Percentiles rank a stretch among this genome's conserved stretches.
These are phyloP conservation scores for Norana najaformis DNA, from an alignment of 2,888 invertebrate species.

Conservation along the genomic window DNA sequence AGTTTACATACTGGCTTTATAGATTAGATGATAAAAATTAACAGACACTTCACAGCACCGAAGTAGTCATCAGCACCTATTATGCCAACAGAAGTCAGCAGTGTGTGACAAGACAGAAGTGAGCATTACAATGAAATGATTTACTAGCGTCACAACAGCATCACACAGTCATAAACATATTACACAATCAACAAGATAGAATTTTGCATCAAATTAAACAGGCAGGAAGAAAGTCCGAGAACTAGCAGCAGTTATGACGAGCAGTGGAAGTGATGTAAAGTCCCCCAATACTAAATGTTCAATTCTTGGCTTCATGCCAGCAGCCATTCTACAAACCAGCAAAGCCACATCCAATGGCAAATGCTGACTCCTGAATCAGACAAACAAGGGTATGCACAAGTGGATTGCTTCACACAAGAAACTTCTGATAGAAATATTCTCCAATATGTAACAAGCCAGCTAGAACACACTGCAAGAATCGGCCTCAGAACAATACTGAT, in stretches of 20 bases:
- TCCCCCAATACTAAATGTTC: not conserved
- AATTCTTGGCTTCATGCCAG: not conserved
- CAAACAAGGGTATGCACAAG: too few relatives aligned
- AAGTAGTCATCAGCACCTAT: not conserved
- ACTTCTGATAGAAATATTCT: not conserved
- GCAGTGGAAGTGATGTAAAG: not conserved
- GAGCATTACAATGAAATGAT: too few relatives aligned
- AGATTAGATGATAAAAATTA: not conserved
- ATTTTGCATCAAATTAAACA: not conserved
- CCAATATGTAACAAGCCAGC: not conserved
- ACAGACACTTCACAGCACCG: not conserved
- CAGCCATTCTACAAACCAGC: not conserved
- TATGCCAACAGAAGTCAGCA: not conserved
- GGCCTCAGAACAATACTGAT: not conserved
- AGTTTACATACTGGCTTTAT: too few relatives aligned
- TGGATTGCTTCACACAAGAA: not conserved
- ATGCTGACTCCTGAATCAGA: not conserved
- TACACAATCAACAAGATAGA: not conserved
- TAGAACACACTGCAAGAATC: not conserved
- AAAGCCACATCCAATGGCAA: not conserved
- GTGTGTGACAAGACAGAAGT: not conserved
- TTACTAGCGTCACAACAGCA: not conserved
- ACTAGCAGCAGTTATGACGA: not conserved
- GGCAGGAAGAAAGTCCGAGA: not conserved
- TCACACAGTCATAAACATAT: not conserved